Evolutionary conservation across 2,888 invertebrate genomes (phyloP).

Genomic region (Chesias legatella): DNA sequence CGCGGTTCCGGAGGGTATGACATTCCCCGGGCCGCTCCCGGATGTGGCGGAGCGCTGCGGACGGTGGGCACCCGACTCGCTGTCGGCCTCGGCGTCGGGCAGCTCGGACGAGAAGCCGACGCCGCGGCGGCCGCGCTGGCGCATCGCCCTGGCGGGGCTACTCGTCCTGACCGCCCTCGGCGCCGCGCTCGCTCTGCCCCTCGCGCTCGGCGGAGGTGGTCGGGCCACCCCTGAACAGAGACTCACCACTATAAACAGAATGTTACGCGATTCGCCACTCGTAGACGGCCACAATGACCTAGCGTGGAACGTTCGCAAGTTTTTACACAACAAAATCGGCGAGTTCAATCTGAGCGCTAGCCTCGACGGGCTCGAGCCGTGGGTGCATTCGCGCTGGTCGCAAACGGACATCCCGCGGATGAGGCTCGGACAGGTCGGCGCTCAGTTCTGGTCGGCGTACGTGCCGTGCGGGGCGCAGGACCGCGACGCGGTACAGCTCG

Average conservation of each 20-base stretch:
- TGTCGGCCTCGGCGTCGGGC: constrained; percentile 73
- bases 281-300: constrained; percentile 93
- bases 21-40: constrained; percentile 75
- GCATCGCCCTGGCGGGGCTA: constrained; percentile 80
- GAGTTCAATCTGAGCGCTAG: constrained; percentile 84
- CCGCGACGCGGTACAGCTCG: constrained; percentile 90
- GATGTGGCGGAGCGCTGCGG: constrained; percentile 77
- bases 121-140: constrained; percentile 77
- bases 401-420: constrained; percentile 95
- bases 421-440: constrained; percentile 90
- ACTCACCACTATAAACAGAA: constrained; percentile 82
- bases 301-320: constrained; percentile 94
- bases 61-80: constrained; percentile 73
- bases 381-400: constrained; percentile 93
- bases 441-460: constrained; percentile 95
- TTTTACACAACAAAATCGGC: constrained; percentile 89
- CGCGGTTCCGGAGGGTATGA: constrained; percentile 74
- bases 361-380: constrained; percentile 86
- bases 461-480: constrained; percentile 92
- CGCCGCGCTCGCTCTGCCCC: constrained; percentile 81
- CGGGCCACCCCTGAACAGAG: constrained; percentile 82
- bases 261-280: constrained; percentile 85
- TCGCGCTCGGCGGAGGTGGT: constrained; percentile 71
- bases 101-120: constrained; percentile 74
- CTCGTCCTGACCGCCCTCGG: constrained; percentile 80